These are phyloP conservation scores for Eurypyga helias DNA, from an alignment of 2,113 vertebrate genomes.

Conservation along the genomic window DNA sequence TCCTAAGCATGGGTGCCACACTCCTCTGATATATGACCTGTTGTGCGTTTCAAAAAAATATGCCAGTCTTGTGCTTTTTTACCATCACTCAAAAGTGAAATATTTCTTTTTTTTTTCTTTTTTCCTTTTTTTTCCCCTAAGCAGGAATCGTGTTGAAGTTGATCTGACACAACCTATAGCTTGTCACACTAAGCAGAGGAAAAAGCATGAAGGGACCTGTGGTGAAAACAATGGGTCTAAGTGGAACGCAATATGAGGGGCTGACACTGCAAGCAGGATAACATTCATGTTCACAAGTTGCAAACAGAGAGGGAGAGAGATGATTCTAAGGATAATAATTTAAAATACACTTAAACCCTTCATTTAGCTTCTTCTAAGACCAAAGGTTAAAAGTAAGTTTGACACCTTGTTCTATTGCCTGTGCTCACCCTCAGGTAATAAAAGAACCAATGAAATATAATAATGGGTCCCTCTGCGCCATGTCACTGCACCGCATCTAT, in stretches of 20 bases:
- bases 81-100: constrained; percentile 31
- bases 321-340: constrained; percentile 58
- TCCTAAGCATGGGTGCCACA: neutral
- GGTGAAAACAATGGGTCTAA: constrained; percentile 67
- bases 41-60: neutral
- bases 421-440: constrained; percentile 68
- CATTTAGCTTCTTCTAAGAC: constrained; percentile 57
- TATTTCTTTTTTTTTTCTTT: neutral
- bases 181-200: constrained; percentile 22
- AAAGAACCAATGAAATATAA: constrained; percentile 71
- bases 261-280: constrained; percentile 45
- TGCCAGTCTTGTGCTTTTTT: neutral
- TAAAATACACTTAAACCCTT: constrained; percentile 71
- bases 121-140: neutral
- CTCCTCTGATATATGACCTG: neutral
- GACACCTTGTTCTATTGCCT: constrained; percentile 70
- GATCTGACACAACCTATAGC: constrained; percentile 52
- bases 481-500: constrained; percentile 39
- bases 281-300: neutral
- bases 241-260: neutral
- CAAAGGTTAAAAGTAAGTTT: constrained; percentile 76
- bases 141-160: constrained; percentile 27
- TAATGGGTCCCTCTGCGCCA: constrained; percentile 60
- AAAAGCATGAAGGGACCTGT: constrained; percentile 8
- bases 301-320: constrained; percentile 40